phyloP scores from a whole-genome alignment of 2,888 invertebrate species.

The Lasioglossum leucozonium region DNA sequence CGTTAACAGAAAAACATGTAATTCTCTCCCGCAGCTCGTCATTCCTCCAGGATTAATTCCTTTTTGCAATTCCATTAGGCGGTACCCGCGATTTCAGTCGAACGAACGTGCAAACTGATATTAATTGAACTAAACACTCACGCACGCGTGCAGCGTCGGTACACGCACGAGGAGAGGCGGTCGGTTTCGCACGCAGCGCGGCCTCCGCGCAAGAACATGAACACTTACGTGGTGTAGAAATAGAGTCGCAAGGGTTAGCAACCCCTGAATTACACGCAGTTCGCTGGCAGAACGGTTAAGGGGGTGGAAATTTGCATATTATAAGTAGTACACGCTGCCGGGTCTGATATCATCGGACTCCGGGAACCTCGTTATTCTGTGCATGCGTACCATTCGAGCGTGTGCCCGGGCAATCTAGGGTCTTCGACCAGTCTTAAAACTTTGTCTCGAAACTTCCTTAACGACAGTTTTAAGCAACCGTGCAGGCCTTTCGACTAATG shows the following conservation, averaged over 20 bases:
- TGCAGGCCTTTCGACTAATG: slow-evolving; percentile 20
- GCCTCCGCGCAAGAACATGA: slow-evolving; percentile 50
- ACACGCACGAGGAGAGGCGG: slow-evolving; percentile 36
- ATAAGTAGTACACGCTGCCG: slow-evolving; percentile 83
- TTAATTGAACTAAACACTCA: slow-evolving; percentile 75
- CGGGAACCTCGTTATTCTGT: slow-evolving; percentile 81
- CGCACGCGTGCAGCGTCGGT: slow-evolving; percentile 17
- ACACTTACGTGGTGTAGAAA: slow-evolving; percentile 72
- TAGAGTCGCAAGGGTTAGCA: slow-evolving; percentile 79
- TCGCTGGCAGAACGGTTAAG: slow-evolving; percentile 68
- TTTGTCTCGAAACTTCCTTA: slow-evolving; percentile 58
- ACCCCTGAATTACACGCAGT: slow-evolving; percentile 78
- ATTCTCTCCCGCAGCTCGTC: not conserved
- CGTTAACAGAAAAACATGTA: not conserved
- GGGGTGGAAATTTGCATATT: slow-evolving; percentile 83
- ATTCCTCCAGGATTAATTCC: not conserved
- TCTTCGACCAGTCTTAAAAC: slow-evolving; percentile 63
- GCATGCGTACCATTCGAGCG: slow-evolving; percentile 79
- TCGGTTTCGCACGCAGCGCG: slow-evolving; percentile 40
- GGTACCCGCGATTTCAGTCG: slow-evolving; percentile 12
- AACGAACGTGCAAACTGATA: slow-evolving; percentile 69
- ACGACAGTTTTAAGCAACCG: slow-evolving; percentile 45
- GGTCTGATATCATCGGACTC: slow-evolving; percentile 79
- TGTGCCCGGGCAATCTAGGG: slow-evolving; percentile 70
- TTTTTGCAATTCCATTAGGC: slow-evolving; percentile 25